These are phyloP conservation scores for Rhynchophorus ferrugineus DNA, from an alignment of 1,140 invertebrate genomes.

Conservation along the genomic window DNA sequence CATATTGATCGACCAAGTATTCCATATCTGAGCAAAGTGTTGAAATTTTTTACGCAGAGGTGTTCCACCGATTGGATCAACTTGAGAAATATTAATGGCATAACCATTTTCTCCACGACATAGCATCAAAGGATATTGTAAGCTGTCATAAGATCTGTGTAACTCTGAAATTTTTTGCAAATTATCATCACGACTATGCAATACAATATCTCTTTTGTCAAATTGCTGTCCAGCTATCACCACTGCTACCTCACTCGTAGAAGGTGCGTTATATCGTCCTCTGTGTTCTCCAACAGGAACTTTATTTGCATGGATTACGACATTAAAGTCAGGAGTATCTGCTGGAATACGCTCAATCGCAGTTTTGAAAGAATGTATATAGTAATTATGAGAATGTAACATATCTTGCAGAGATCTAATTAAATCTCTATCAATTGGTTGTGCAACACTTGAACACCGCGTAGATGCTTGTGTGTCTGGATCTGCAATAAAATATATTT, in stretches of 20 bases:
- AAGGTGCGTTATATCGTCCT: slow-evolving; percentile 10
- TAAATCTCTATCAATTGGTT: slow-evolving; percentile 6
- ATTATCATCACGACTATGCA: slow-evolving; percentile 9
- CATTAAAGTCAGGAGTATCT: neutral
- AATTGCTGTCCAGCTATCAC: slow-evolving; percentile 12
- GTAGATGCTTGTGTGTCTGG: slow-evolving; percentile 17
- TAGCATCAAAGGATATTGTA: slow-evolving; percentile 40
- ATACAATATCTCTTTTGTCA: slow-evolving; percentile 13
- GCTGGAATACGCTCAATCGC: neutral
- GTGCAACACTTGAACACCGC: neutral
- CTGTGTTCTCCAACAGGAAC: neutral
- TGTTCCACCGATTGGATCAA: too few relatives aligned
- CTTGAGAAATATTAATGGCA: slow-evolving; percentile 35
- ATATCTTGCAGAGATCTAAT: slow-evolving; percentile 3
- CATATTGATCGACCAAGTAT: too few relatives aligned
- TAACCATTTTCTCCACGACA: slow-evolving; percentile 41
- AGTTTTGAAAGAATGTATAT: neutral
- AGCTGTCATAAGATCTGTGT: slow-evolving; percentile 21
- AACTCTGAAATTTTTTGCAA: slow-evolving; percentile 16
- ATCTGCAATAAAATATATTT: slow-evolving; percentile 41
- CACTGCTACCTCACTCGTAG: slow-evolving; percentile 13
- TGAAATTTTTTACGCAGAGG: too few relatives aligned
- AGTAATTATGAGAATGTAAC: neutral
- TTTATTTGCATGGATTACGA: neutral
- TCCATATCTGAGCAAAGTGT: too few relatives aligned